A percentile compares a stretch with the other conserved stretches of the same genome.
These are phyloP conservation scores for Scaeva pyrastri DNA, from an alignment of 2,888 invertebrate genomes.

Conservation along the genomic window DNA sequence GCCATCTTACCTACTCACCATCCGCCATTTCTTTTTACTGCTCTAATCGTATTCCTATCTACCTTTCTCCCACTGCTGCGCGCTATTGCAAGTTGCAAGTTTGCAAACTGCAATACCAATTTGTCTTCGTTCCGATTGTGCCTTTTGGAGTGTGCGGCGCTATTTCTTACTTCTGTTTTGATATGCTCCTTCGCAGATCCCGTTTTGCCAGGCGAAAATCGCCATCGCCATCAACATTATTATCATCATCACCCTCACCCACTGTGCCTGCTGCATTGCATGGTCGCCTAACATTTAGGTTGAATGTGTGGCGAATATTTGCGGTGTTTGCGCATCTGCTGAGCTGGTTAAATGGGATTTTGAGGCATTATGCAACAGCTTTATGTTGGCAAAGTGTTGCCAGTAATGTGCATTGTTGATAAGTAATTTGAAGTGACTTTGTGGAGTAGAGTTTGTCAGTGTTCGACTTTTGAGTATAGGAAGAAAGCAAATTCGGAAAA, in stretches of 20 bases:
- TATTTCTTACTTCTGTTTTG: conserved; percentile 73
- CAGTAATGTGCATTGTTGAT: conserved; percentile 15
- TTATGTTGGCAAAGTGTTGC: conserved; percentile 49
- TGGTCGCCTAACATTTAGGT: conserved; percentile 19
- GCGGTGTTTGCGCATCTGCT: conserved; percentile 67
- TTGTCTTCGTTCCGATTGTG: conserved; percentile 38
- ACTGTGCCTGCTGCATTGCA: background rate
- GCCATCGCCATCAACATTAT: background rate
- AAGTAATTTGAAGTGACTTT: conserved; percentile 1
- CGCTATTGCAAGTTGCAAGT: background rate
- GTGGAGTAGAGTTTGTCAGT: background rate
- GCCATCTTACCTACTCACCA: conserved; percentile 41
- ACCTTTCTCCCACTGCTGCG: conserved; percentile 18
- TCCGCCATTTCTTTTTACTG: conserved; percentile 12
- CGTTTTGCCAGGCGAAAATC: conserved; percentile 43
- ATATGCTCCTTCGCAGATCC: conserved; percentile 67
- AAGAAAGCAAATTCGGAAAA: conserved; percentile 20
- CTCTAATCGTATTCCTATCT: background rate
- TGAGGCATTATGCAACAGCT: conserved; percentile 66
- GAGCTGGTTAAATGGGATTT: conserved; percentile 68
- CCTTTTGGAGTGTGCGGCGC: conserved; percentile 65
- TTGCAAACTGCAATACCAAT: conserved; percentile 29
- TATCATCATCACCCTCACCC: conserved; percentile 19
- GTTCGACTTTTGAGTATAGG: background rate
- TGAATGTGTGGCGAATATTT: conserved; percentile 61